phyloP scores from a whole-genome alignment of 2,113 vertebrate genomes.

The Thomomys bottae region DNA sequence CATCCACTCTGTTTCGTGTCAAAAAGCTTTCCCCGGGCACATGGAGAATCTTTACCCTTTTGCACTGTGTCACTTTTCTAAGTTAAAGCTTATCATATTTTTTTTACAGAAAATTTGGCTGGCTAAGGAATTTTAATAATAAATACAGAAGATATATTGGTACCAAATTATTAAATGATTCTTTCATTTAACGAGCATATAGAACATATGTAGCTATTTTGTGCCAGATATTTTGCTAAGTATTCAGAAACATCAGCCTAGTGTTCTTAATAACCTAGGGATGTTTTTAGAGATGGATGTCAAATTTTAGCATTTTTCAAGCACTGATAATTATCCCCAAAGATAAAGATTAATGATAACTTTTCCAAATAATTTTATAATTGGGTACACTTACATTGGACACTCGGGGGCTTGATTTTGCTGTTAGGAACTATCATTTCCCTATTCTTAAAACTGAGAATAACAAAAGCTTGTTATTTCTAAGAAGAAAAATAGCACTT shows the following conservation, averaged over 20 bases:
- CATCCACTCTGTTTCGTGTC: too few relatives aligned
- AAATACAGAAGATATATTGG: too few relatives aligned
- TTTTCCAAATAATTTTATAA: neutral
- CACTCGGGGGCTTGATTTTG: neutral
- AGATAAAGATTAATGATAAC: conserved; percentile 13
- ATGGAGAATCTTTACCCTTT: too few relatives aligned
- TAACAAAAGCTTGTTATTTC: too few relatives aligned
- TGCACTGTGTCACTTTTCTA: too few relatives aligned
- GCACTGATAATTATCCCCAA: neutral
- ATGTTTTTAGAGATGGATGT: conserved; percentile 7
- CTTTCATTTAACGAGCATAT: conserved; percentile 1
- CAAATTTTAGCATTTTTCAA: conserved; percentile 46
- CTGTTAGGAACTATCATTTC: neutral
- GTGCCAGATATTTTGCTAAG: neutral
- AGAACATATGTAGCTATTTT: neutral
- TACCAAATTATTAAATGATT: neutral
- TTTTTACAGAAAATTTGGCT: too few relatives aligned
- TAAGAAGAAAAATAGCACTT: neutral
- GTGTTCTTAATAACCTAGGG: neutral
- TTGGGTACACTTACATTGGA: neutral
- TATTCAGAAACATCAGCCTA: neutral
- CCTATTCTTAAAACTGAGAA: neutral
- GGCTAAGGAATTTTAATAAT: too few relatives aligned
- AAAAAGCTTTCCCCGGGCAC: too few relatives aligned
- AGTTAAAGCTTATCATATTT: too few relatives aligned